These are phyloP conservation scores for Okamejei kenojei DNA, from an alignment of 2,797 vertebrate genomes.

Conservation along the genomic window DNA sequence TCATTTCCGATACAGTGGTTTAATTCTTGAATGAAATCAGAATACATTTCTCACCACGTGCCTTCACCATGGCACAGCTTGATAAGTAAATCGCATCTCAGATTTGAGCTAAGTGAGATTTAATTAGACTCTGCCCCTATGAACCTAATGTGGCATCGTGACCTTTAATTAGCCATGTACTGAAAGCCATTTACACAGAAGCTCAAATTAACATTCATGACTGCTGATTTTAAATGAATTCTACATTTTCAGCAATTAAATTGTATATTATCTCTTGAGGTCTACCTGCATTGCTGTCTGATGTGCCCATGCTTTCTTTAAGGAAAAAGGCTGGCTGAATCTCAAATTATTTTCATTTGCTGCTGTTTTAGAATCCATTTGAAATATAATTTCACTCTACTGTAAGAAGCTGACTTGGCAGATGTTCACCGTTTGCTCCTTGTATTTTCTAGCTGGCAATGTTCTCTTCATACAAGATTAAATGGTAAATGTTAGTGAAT, in stretches of 20 bases:
- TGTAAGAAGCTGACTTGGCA: background rate
- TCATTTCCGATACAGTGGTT: background rate
- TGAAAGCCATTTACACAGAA: background rate
- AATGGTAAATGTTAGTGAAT: background rate
- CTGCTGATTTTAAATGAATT: slow-evolving; percentile 16
- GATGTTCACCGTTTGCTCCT: background rate
- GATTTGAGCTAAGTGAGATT: background rate
- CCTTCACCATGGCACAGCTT: background rate
- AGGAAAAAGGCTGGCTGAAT: background rate
- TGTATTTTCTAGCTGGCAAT: background rate
- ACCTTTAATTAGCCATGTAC: background rate
- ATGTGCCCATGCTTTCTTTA: too few relatives aligned
- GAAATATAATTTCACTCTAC: background rate
- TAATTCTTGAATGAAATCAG: background rate
- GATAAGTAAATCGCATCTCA: background rate
- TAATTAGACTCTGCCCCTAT: background rate
- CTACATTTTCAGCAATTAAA: slow-evolving; percentile 3
- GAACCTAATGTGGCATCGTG: background rate
- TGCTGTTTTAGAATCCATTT: background rate
- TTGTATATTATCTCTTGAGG: background rate
- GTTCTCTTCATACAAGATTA: background rate
- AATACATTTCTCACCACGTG: background rate
- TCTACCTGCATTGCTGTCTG: background rate
- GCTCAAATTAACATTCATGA: slow-evolving; percentile 22
- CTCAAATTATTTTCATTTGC: background rate